Conservation (phyloP, 2,113 vertebrate genomes). For the Onychostruthus taczanowskii region DNA sequence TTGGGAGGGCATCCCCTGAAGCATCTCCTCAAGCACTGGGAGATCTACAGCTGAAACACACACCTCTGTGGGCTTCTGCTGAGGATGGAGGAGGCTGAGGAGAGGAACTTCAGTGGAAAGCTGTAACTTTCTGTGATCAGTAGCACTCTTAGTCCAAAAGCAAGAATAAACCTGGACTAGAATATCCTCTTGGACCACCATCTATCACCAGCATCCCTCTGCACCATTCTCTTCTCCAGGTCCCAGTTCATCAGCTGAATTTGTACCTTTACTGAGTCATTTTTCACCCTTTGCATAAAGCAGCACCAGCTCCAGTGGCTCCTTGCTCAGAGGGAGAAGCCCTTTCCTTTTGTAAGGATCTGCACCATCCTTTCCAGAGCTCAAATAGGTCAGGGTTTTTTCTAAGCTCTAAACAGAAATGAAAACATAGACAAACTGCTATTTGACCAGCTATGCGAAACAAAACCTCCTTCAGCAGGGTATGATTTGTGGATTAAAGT, state of each 20-base stretch:
- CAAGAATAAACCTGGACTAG: neutral
- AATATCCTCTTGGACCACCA: neutral
- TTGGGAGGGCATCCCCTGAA: neutral
- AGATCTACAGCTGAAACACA: neutral
- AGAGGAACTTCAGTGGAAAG: neutral
- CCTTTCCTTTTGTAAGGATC: neutral
- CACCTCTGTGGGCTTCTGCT: neutral
- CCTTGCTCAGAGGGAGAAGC: neutral
- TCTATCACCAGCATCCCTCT: neutral
- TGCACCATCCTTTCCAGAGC: neutral
- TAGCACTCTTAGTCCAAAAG: neutral
- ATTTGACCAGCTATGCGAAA: slow-evolving; percentile 11
- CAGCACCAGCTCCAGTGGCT: neutral
- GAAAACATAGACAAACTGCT: neutral
- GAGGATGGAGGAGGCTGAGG: neutral
- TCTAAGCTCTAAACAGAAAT: slow-evolving; percentile 10
- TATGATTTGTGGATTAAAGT: slow-evolving; percentile 43
- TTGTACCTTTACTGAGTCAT: neutral
- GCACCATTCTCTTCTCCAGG: neutral
- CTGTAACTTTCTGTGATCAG: neutral
- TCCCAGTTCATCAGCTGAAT: neutral
- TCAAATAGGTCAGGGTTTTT: neutral
- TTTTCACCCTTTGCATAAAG: neutral
- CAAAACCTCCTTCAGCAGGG: slow-evolving; percentile 18
- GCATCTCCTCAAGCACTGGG: neutral